Conservation (phyloP, 1,140 invertebrate genomes). For the Palaemon carinicauda region DNA sequence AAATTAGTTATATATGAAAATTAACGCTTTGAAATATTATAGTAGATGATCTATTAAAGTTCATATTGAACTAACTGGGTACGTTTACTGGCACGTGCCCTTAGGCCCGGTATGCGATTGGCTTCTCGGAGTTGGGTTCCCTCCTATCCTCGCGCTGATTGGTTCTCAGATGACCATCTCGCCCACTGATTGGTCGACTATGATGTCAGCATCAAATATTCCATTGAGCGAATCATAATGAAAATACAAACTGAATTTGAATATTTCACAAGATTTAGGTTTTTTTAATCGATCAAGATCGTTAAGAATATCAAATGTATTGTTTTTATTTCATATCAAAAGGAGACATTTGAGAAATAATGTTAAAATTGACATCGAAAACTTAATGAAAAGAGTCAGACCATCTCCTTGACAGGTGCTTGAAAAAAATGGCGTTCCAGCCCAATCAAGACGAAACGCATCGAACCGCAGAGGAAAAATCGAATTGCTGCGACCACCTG, state of each 20-base stretch:
- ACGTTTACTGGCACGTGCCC: slow-evolving; percentile 16
- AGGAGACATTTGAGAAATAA: neutral
- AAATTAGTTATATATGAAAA: too few species aligned
- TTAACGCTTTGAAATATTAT: too few species aligned
- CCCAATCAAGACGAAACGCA: neutral
- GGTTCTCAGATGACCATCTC: neutral
- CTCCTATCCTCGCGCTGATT: slow-evolving; percentile 15
- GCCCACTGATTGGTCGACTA: neutral
- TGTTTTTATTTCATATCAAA: neutral
- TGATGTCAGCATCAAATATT: slow-evolving; percentile 28
- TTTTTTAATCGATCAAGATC: neutral
- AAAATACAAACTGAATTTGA: neutral
- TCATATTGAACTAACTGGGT: too few species aligned
- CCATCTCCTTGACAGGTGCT: too few species aligned
- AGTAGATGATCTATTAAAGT: too few species aligned
- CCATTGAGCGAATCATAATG: neutral
- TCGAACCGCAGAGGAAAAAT: neutral
- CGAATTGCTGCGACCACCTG: neutral
- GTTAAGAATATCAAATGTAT: too few species aligned
- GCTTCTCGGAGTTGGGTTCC: neutral
- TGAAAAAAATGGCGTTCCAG: neutral
- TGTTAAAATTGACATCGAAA: too few species aligned
- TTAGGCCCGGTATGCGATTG: neutral
- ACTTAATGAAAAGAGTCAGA: too few species aligned
- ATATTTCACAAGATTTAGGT: neutral